Percentiles rank a stretch among this genome's conserved stretches.
These are phyloP conservation scores for Cecropterus lyciades DNA, from an alignment of 1,140 invertebrate species.

Conservation along the genomic window DNA sequence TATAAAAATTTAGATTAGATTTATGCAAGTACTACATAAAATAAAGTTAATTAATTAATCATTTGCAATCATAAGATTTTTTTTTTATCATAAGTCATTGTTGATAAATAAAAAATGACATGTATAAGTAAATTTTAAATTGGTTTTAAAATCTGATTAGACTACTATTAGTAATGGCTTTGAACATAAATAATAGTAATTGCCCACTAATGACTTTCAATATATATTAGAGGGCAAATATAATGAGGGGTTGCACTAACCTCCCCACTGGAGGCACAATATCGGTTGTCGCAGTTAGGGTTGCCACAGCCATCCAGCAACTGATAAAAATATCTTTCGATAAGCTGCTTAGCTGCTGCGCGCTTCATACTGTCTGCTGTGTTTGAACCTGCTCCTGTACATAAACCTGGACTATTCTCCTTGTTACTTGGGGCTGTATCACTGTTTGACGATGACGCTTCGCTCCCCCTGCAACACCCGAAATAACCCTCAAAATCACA, in stretches of 20 bases:
- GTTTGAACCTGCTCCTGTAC: slow-evolving; percentile 52
- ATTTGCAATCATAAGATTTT: no score
- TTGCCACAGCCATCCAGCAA: slow-evolving; percentile 96
- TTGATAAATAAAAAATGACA: no score
- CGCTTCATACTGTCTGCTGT: slow-evolving; percentile 91
- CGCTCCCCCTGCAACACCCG: slow-evolving; percentile 70
- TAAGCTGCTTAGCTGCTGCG: slow-evolving; percentile 93
- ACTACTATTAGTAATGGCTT: background rate
- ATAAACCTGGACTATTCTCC: slow-evolving; percentile 64
- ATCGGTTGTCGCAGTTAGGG: slow-evolving; percentile 91
- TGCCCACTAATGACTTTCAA: background rate
- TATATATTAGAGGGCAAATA: slow-evolving; percentile 1
- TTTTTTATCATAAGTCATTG: no score
- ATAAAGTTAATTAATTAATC: no score
- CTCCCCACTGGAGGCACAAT: slow-evolving; percentile 95
- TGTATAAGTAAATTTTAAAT: no score
- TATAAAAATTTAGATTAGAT: no score
- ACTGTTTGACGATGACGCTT: slow-evolving; percentile 81
- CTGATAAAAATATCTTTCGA: slow-evolving; percentile 97
- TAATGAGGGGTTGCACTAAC: slow-evolving; percentile 75
- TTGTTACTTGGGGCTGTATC: slow-evolving; percentile 65
- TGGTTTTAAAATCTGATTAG: background rate
- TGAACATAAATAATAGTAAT: background rate
- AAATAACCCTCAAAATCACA: slow-evolving; percentile 25
- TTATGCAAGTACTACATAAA: no score